phyloP scores from a whole-genome alignment of 2,888 invertebrate genomes.

The Brachypalpus laphriformis region DNA sequence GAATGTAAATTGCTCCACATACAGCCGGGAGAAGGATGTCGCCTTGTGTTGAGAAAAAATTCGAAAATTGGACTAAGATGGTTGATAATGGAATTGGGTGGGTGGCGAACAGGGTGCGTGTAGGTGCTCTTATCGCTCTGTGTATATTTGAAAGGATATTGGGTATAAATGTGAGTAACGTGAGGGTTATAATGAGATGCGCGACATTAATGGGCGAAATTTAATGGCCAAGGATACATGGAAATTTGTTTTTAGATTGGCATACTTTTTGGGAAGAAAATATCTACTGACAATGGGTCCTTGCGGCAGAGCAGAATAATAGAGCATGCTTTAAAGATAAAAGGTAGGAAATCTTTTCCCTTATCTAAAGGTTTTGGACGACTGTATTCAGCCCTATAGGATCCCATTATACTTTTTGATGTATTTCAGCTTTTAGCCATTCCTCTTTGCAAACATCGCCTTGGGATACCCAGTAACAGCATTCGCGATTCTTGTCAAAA shows the following conservation, averaged over 20 bases:
- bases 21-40: constrained; percentile 2
- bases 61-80: constrained; percentile 47
- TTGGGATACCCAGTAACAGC: no score
- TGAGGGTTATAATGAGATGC: constrained; percentile 20
- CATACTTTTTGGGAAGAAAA: neutral
- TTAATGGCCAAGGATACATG: neutral
- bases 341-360: no score
- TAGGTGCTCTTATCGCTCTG: neutral
- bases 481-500: no score
- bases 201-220: constrained; percentile 20
- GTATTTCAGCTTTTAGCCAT: no score
- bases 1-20: constrained; percentile 51
- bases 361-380: neutral
- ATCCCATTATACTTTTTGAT: no score
- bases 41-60: constrained; percentile 7
- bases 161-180: neutral
- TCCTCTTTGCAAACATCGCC: no score
- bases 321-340: no score
- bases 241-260: neutral
- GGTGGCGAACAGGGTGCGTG: neutral
- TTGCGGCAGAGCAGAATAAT: neutral
- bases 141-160: neutral
- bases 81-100: constrained; percentile 39
- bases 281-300: neutral
- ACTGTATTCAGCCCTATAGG: neutral